Evolutionary conservation across 2,888 invertebrate species (phyloP), one percentile per base, ranked within the genome.

Genomic region (Patella caerulea): DNA sequence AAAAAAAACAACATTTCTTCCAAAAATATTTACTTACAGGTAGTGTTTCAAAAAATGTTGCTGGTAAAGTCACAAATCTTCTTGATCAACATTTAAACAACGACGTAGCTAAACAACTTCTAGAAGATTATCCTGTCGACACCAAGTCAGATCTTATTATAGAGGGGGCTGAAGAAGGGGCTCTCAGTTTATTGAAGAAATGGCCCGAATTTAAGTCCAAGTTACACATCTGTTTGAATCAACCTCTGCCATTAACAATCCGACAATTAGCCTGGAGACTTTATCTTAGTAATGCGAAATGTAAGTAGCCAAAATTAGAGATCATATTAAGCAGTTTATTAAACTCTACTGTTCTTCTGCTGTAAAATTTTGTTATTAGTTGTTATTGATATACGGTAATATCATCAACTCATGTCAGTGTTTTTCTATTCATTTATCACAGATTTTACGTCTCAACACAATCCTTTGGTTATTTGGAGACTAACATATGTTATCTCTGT

Each of bases 151-250:
- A 91, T 76, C 83, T 91, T 7, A 83, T 91, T 24, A 83, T 91
- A 65, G 89, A 89, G 69, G 84, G 85, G 71, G 88, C 89, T 17
- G 87, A 90, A 76, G 91, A 91, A 75, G 91, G 90, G 11, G 86
- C 88, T n/a, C 79, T 91, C 17, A 87, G 88, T 76, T 78, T 91
- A 71, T 82, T 91, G 76, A 86, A 87, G 77, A 88, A 89, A 82
- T 91, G 91, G 90, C 91, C 91, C 19, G 91, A 91, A 54, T 89
- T 91, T 88, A 91, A 90, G 78, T 83, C 81, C 65, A 91, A 91
- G 78, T 83, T 91, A 5, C 84, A 87, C 70, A 84, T 88, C 45
- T 90, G 89, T 82, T 84, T 91, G 70, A 91, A 91, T 78, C 90
- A 91, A 82, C 87, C 90, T 12, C 83, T 91, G 17, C 89, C 90